Evolutionary conservation across 2,797 vertebrate species (phyloP).

Genomic region (Propithecus perrieri): DNA sequence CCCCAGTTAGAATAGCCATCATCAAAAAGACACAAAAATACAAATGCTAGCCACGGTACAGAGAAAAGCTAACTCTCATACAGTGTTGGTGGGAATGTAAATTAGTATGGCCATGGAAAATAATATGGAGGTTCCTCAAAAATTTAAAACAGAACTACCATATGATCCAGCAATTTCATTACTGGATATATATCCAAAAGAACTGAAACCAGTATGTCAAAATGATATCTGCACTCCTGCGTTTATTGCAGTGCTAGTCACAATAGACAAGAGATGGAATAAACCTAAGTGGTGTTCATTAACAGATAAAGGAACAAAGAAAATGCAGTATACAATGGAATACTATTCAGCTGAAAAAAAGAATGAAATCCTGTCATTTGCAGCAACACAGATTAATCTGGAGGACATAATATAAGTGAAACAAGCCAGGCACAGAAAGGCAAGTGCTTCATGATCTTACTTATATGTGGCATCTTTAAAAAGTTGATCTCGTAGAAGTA

Average conservation of each 20-base stretch:
- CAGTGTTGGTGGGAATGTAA: not conserved
- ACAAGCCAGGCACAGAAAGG: not conserved
- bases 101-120: not conserved
- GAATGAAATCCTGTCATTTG: not conserved
- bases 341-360: not conserved
- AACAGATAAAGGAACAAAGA: not conserved
- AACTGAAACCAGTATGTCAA: not conserved
- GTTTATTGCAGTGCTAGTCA: not conserved
- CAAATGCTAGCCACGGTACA: not conserved
- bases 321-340: not conserved
- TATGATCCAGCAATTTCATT: not conserved
- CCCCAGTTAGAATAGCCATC: not conserved
- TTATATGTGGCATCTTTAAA: not conserved
- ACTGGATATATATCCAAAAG: not conserved
- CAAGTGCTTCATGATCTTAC: not conserved
- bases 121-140: not conserved
- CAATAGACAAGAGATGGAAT: not conserved
- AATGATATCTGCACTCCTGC: not conserved
- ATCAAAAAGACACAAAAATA: not conserved
- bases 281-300: not conserved
- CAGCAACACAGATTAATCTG: not conserved
- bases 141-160: not conserved
- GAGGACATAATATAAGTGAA: not conserved
- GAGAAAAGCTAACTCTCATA: not conserved
- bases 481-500: not conserved